Percentiles rank a stretch among this genome's conserved stretches.
These are phyloP conservation scores for Brachyistius frenatus DNA, from an alignment of 2,113 vertebrate species.

Conservation along the genomic window DNA sequence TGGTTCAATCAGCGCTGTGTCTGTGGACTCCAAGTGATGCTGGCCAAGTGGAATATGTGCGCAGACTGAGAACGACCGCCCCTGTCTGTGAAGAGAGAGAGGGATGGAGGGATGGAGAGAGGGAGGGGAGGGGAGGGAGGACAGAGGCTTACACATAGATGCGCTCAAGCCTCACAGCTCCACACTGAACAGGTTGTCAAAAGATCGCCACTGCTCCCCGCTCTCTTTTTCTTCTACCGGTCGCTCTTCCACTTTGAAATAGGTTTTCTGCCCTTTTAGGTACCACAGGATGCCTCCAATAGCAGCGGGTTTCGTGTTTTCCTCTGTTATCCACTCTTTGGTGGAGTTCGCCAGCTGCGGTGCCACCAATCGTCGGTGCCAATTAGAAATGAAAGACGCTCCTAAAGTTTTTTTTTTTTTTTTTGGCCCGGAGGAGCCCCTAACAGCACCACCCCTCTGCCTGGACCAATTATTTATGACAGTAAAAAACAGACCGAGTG, in stretches of 20 bases:
- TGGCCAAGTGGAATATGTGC: conserved; percentile 80
- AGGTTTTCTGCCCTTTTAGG: neutral
- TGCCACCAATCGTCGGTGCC: conserved; percentile 43
- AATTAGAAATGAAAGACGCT: conserved; percentile 55
- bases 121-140: conserved; percentile 47
- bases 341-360: conserved; percentile 29
- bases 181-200: conserved; percentile 78
- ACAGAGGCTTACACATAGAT: conserved; percentile 68
- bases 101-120: conserved; percentile 33
- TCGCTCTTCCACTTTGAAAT: neutral
- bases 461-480: conserved; percentile 69
- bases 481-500: conserved; percentile 23
- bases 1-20: conserved; percentile 77
- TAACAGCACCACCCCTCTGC: conserved; percentile 31
- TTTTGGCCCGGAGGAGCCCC: conserved; percentile 21
- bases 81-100: conserved; percentile 72
- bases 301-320: neutral
- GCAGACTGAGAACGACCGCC: conserved; percentile 85
- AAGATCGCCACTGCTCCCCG: conserved; percentile 30
- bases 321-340: conserved; percentile 32
- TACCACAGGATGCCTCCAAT: conserved; percentile 8
- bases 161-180: conserved; percentile 53
- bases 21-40: conserved; percentile 77
- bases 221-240: neutral
- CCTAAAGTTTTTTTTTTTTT: conserved; percentile 53